A percentile compares a stretch with the other conserved stretches of the same genome.
These are phyloP conservation scores for Naja naja DNA, from an alignment of 2,113 vertebrate species.

Conservation along the genomic window DNA sequence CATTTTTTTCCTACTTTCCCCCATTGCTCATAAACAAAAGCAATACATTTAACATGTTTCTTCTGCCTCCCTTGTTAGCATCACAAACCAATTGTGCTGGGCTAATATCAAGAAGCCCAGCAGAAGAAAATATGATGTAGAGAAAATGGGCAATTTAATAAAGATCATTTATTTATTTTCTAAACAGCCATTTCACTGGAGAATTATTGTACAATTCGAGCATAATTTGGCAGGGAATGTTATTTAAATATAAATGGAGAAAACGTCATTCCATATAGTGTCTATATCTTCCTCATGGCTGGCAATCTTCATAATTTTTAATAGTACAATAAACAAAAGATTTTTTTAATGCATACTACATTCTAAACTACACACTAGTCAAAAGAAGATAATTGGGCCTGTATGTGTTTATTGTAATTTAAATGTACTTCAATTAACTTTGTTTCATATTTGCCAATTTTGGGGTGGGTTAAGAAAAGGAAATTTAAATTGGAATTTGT, in stretches of 20 bases:
- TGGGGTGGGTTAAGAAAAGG: constrained; percentile 48
- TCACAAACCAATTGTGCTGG: constrained; percentile 64
- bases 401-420: constrained; percentile 72
- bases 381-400: constrained; percentile 74
- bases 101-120: constrained; percentile 54
- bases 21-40: constrained; percentile 57
- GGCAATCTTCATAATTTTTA: constrained; percentile 70
- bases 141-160: constrained; percentile 78
- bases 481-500: constrained; percentile 77
- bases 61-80: constrained; percentile 73
- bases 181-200: constrained; percentile 76
- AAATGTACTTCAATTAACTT: constrained; percentile 78
- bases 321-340: constrained; percentile 75
- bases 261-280: constrained; percentile 70
- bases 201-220: constrained; percentile 76
- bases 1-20: constrained; percentile 49
- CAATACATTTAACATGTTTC: constrained; percentile 62
- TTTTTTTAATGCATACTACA: constrained; percentile 45
- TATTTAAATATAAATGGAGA: constrained; percentile 84
- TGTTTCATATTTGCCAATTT: constrained; percentile 74
- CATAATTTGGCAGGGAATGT: constrained; percentile 75
- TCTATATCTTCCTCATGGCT: constrained; percentile 69
- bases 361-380: constrained; percentile 69
- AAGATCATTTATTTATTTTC: constrained; percentile 62
- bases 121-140: constrained; percentile 57